phyloP scores from a whole-genome alignment of 2,113 vertebrate genomes.

The Calidris pygmaea region DNA sequence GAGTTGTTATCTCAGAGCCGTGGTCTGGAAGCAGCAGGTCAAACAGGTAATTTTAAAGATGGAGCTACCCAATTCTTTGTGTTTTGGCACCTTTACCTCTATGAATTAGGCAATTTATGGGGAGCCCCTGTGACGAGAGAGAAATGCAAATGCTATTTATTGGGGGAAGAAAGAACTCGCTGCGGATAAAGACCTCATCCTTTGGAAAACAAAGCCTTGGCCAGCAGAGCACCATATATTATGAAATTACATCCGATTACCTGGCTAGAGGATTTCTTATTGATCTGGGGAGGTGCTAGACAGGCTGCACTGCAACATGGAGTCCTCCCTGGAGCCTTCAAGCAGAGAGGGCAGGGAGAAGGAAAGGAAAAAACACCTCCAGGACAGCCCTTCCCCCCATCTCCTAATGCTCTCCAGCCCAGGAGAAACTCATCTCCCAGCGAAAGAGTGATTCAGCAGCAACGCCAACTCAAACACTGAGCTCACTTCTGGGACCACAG shows the following conservation, averaged over 20 bases:
- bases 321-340: not conserved
- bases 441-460: not conserved
- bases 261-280: not conserved
- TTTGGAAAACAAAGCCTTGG: not conserved
- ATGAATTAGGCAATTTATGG: not conserved
- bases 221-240: fast-evolving
- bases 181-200: not conserved
- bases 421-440: not conserved
- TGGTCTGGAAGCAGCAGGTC: slow-evolving; percentile 14
- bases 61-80: not conserved
- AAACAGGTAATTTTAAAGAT: slow-evolving; percentile 49
- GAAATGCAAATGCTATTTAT: not conserved
- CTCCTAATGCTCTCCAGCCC: not conserved
- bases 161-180: not conserved
- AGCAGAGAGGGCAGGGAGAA: not conserved
- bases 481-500: slow-evolving; percentile 48
- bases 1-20: not conserved
- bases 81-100: not conserved
- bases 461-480: slow-evolving; percentile 19
- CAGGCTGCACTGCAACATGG: not conserved
- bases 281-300: not conserved
- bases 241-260: not conserved
- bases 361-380: not conserved
- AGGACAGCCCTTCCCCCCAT: not conserved
- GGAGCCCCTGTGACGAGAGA: fast-evolving